Evolutionary conservation across 2,888 invertebrate species (phyloP), one percentile per base, ranked within the genome.

Genomic region (Aleiodes alternator): DNA sequence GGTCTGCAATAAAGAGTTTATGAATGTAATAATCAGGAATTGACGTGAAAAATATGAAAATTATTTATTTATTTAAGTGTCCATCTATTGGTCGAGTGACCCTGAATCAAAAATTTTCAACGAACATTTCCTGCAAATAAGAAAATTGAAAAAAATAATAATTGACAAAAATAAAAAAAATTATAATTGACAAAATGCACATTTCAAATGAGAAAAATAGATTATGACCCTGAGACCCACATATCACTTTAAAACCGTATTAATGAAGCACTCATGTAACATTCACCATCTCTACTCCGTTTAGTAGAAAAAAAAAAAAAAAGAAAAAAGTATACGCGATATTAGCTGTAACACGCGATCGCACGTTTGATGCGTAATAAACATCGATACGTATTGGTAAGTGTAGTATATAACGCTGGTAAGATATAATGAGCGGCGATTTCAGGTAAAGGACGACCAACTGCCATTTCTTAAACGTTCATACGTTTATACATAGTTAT

Each of bases 341-440:
- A 38, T 11, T 8, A 43, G 23, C 48, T 43, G 64, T 48, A 64
- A 64, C 61, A 61, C 16, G 64, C 64, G 64, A 64, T 43, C 16
- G 61, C 61, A 23, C 55, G 14, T 61, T 43, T 61, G 61, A 61
- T 61, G 34, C 34, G 16, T 23, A 64, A 29, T 23, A 64, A 14
- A 61, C 14, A 61, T 61, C n/a, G 61, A 61, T 61, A 38, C 6
- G 38, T 61, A 61, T 61, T 64, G 64, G 64, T 43, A 43, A 43
- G 48, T 11, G 61, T 12, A 34, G 31, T 23, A 48, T 64, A 43
- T 64, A 64, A 43, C 64, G 64, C 43, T 64, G 43, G 9, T 9
- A 16, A 43, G 43, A 64, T 64, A 64, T 64, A 64, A 64, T 64
- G 64, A 64, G 48, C 48, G 48, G 64, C 16, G 64, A 64, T 64